phyloP scores from a whole-genome alignment of 2,888 invertebrate genomes.

The Terebella lapidaria region DNA sequence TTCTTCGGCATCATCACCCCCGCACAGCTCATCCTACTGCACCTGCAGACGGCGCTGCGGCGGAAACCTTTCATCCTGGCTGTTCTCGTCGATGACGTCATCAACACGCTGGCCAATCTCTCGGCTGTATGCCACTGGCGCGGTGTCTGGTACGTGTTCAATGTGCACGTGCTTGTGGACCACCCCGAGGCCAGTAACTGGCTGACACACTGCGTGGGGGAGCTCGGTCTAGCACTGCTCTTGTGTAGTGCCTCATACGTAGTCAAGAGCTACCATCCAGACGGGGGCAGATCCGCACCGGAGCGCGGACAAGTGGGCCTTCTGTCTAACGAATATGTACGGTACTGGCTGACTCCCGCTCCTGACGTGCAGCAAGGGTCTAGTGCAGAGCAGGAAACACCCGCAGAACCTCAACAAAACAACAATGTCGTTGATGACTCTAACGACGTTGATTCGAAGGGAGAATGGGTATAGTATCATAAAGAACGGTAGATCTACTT shows the following conservation, averaged over 20 bases:
- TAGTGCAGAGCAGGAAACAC: no score
- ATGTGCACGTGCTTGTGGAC: not conserved
- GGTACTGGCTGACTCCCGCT: no score
- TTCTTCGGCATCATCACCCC: not conserved
- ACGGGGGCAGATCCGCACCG: no score
- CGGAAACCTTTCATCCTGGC: not conserved
- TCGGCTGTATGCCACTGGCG: not conserved
- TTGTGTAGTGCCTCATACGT: not conserved
- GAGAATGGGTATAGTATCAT: no score
- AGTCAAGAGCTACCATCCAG: not conserved
- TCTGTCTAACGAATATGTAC: no score
- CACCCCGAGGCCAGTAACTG: not conserved
- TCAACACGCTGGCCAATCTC: not conserved
- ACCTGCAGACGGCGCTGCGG: not conserved
- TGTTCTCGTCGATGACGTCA: not conserved
- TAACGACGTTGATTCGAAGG: no score
- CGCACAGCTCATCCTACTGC: not conserved
- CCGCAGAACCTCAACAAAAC: no score
- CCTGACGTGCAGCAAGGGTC: no score
- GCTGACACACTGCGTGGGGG: not conserved
- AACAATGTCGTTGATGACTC: no score
- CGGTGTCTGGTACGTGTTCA: not conserved
- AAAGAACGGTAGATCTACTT: no score
- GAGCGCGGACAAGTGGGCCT: no score
- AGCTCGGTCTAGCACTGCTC: not conserved